Percentiles rank a stretch among this genome's conserved stretches.
phyloP scores from a whole-genome alignment of 2,888 invertebrate species.

The Polietes domitor region DNA sequence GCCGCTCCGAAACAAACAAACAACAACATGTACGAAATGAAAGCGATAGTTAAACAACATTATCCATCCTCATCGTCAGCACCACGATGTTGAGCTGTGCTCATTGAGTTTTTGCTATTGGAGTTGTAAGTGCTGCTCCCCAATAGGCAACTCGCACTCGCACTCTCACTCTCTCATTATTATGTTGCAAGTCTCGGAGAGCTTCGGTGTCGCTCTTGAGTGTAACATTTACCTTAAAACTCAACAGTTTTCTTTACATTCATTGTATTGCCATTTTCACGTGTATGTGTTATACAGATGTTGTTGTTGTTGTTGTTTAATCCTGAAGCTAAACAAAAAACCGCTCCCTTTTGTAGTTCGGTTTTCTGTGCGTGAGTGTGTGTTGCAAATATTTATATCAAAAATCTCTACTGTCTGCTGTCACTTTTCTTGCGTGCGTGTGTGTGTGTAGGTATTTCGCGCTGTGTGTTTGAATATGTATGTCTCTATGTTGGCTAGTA shows the following conservation, averaged over 20 bases:
- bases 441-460: background rate
- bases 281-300: background rate
- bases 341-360: conserved; percentile 64
- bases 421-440: conserved; percentile 46
- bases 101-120: background rate
- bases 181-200: too few relatives aligned
- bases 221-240: conserved; percentile 44
- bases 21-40: conserved; percentile 12
- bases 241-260: conserved; percentile 59
- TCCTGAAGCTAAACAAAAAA: conserved; percentile 59
- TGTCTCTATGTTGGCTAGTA: conserved; percentile 3
- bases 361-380: background rate
- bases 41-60: conserved; percentile 19
- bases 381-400: conserved; percentile 55
- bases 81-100: background rate
- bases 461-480: conserved; percentile 21
- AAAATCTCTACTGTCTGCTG: conserved; percentile 66
- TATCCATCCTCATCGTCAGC: background rate
- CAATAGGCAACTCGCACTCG: background rate
- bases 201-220: conserved; percentile 51
- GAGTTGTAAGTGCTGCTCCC: conserved; percentile 28
- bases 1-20: background rate
- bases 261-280: background rate
- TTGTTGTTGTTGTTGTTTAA: conserved; percentile 38
- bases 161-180: background rate